A percentile compares a stretch with the other conserved stretches of the same genome.
phyloP scores from a whole-genome alignment of 1,140 invertebrate genomes.

The Hypsibius dujardini region DNA sequence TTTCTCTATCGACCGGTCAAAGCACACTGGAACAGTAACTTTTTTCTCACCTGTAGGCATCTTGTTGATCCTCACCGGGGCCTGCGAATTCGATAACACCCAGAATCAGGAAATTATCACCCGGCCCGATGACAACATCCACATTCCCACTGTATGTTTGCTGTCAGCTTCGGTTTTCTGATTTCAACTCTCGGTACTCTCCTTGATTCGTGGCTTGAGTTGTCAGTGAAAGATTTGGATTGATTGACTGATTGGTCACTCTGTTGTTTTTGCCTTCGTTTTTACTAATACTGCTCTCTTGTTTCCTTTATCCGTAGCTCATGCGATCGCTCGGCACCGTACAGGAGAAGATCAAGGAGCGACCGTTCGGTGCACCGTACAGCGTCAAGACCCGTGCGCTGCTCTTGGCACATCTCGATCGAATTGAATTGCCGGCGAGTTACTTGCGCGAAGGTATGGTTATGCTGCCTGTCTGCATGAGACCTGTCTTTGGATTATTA shows the following conservation, averaged over 20 bases:
- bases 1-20: background rate
- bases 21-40: too few species aligned
- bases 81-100: slow-evolving; percentile 81
- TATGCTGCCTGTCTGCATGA: background rate
- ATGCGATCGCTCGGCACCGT: slow-evolving; percentile 75
- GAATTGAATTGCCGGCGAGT: slow-evolving; percentile 56
- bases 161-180: slow-evolving; percentile 21
- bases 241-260: too few species aligned
- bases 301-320: slow-evolving; percentile 42
- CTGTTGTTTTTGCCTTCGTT: too few species aligned
- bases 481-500: too few species aligned
- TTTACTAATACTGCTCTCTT: too few species aligned
- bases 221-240: too few species aligned
- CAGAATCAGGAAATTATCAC: slow-evolving; percentile 87
- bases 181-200: too few species aligned
- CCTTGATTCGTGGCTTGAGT: too few species aligned
- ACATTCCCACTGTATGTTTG: slow-evolving; percentile 62
- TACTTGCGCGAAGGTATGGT: slow-evolving; percentile 49
- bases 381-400: slow-evolving; percentile 86
- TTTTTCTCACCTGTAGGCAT: slow-evolving; percentile 11
- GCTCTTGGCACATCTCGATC: slow-evolving; percentile 74
- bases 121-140: slow-evolving; percentile 77
- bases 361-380: slow-evolving; percentile 77
- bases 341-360: slow-evolving; percentile 83
- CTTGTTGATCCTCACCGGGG: slow-evolving; percentile 40